phyloP scores from a whole-genome alignment of 1,140 invertebrate genomes.

The Drosophila carrolli region DNA sequence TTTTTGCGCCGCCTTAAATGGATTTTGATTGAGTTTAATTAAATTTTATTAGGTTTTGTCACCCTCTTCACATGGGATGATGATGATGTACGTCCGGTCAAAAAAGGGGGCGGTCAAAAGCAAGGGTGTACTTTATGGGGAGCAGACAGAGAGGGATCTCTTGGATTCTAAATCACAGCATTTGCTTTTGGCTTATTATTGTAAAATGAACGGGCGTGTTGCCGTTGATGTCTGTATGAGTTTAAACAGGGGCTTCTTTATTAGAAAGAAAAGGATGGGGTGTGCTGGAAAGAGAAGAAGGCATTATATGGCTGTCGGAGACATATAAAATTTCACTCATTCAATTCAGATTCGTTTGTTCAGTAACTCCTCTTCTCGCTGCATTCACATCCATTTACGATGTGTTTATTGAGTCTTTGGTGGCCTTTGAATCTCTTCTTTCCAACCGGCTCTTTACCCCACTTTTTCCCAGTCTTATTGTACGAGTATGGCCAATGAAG shows the following conservation, averaged over 20 bases:
- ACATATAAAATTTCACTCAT: conserved; percentile 68
- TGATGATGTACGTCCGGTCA: conserved; percentile 65
- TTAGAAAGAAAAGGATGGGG: neutral
- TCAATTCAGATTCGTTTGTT: conserved; percentile 67
- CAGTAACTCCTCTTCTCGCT: conserved; percentile 14
- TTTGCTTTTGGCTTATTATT: conserved; percentile 72
- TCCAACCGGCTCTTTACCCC: conserved; percentile 9
- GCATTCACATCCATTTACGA: conserved; percentile 64
- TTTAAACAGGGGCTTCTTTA: conserved; percentile 7
- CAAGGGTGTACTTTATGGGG: conserved; percentile 2
- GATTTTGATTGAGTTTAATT: conserved; percentile 83
- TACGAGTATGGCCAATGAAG: conserved; percentile 29
- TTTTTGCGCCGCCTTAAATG: conserved; percentile 72
- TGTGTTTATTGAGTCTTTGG: conserved; percentile 68
- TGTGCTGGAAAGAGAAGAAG: neutral
- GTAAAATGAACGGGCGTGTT: conserved; percentile 48
- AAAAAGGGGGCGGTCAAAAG: conserved; percentile 1
- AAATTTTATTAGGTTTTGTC: conserved; percentile 83
- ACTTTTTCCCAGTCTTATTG: neutral
- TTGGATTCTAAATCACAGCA: conserved; percentile 65
- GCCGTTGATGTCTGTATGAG: conserved; percentile 32
- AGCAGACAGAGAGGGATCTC: conserved; percentile 9
- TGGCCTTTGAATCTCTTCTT: conserved; percentile 64
- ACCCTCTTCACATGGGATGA: conserved; percentile 60
- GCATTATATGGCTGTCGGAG: neutral